phyloP scores from a whole-genome alignment of 2,113 vertebrate species.

The Narcine bancroftii region DNA sequence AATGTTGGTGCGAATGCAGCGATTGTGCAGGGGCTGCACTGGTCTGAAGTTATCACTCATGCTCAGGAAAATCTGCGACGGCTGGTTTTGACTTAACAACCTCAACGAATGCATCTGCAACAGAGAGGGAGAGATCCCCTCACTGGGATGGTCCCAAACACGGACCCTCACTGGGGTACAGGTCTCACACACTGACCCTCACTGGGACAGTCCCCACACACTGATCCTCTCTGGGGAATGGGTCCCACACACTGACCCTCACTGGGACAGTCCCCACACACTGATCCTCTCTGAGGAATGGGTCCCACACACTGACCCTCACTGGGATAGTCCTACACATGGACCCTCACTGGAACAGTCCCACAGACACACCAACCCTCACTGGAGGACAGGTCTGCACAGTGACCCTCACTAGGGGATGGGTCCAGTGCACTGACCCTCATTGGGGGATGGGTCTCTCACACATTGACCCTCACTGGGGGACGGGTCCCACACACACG shows the following conservation, averaged over 20 bases:
- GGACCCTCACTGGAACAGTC: too few species aligned
- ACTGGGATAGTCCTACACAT: not conserved
- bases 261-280: not conserved
- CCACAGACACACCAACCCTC: not conserved
- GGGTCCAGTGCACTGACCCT: not conserved
- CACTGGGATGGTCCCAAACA: too few species aligned
- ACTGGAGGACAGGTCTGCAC: not conserved
- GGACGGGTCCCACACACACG: not conserved
- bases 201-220: not conserved
- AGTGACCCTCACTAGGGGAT: not conserved
- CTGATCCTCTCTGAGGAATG: not conserved
- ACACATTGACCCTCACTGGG: not conserved
- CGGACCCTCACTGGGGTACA: not conserved
- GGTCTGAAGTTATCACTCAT: slow-evolving; percentile 98
- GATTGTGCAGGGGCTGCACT: slow-evolving; percentile 92
- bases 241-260: not conserved
- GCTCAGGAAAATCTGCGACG: slow-evolving; percentile 97
- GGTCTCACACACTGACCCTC: not conserved
- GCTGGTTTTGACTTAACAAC: slow-evolving; percentile 96
- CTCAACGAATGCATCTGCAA: slow-evolving; percentile 92
- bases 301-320: not conserved
- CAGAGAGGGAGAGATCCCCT: not conserved
- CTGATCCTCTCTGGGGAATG: not conserved
- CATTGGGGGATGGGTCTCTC: not conserved
- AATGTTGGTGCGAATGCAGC: slow-evolving; percentile 98